phyloP scores from a whole-genome alignment of 2,888 invertebrate genomes.

The Antheraea yamamai region DNA sequence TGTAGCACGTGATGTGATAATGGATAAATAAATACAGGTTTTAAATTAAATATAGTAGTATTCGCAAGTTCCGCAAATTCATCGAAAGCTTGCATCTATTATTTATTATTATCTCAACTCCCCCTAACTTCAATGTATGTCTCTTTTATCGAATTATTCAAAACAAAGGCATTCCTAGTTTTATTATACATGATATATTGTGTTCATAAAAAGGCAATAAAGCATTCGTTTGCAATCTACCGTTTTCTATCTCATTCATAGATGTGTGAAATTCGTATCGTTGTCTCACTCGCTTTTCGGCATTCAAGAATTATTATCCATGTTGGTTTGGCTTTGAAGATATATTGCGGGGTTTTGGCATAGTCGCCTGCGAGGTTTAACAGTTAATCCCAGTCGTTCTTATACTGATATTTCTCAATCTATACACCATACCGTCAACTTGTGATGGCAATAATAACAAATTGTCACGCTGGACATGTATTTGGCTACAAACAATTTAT shows the following conservation, averaged over 20 bases:
- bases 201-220: constrained; percentile 48
- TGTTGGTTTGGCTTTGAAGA: constrained; percentile 13
- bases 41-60: too few relatives aligned
- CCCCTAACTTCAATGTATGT: constrained; percentile 2
- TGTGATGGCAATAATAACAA: background rate
- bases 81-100: background rate
- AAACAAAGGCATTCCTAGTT: constrained; percentile 40
- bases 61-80: background rate
- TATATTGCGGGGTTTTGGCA: constrained; percentile 18
- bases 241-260: constrained; percentile 27
- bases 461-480: background rate
- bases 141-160: constrained; percentile 33
- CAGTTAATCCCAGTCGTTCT: constrained; percentile 6
- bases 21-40: too few relatives aligned
- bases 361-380: constrained; percentile 11
- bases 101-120: background rate
- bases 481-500: background rate
- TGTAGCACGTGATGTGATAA: too few relatives aligned
- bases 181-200: constrained; percentile 47
- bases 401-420: constrained; percentile 10
- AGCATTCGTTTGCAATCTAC: constrained; percentile 37
- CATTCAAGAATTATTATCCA: constrained; percentile 19
- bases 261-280: constrained; percentile 21
- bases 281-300: constrained; percentile 16
- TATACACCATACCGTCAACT: background rate